Base-by-base conservation (phyloP, 2,113 vertebrate species). In the Oreochromis tanganicae region DNA sequence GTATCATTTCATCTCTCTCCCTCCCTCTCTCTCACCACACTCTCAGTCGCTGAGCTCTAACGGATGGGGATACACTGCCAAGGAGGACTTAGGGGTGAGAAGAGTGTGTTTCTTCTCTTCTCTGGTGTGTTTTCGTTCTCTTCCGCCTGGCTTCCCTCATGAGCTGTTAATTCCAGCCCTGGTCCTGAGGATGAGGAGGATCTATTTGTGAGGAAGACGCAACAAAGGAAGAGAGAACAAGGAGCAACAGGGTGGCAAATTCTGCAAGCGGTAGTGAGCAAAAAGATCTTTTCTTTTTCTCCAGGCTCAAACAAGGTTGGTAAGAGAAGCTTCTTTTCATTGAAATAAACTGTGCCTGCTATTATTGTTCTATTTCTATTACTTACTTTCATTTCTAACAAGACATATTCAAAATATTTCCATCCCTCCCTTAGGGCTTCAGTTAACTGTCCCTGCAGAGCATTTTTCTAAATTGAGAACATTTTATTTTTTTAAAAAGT, bases 161-260 rank as follows among this genome's bases (percentile, higher is more conserved):
- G 89, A 92, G 91, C 92, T 90, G 85, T 80, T 92, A 82, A 89
- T 91, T 87, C 87, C 56, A 85, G 80, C 84, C 84, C 90, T 43
- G 34, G 54, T 87, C 46, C 84, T 14, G 52, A 92, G 82, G 94
- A 95, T 93, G 93, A 95, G 91, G 84, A 91, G 89, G 91, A 89
- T 93, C 89, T 87, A 82, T 93, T 84, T 73, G 87, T 92, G 87
- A 93, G 85, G 93, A 93, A 90, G 91, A 89, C 68, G 38, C 88
- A 71, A 90, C 92, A 90, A 93, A 89, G 81, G 90, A 82, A 87
- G 81, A 90, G 90, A 86, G 88, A 91, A 86, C 79, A 80, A 92
- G 93, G 80, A 93, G 93, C 93, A 94, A 95, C 93, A 92, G 95
- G 92, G 95, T 95, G 93, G 92, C 81, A 19, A 71, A 93, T 93